Evolutionary conservation across 2,888 invertebrate genomes (phyloP).

Genomic region (Charanyca ferruginea): DNA sequence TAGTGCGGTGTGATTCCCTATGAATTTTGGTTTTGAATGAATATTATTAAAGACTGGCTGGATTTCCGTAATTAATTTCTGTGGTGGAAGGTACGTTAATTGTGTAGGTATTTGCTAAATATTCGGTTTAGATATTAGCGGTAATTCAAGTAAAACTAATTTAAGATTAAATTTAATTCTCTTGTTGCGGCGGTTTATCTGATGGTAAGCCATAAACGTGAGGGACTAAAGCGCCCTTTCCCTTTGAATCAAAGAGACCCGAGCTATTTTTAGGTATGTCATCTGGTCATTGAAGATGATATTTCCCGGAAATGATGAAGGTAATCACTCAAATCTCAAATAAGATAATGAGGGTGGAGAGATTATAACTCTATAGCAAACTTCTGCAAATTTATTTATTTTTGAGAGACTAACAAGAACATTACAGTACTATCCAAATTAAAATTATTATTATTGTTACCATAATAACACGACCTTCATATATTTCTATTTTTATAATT

Average conservation of each 20-base stretch:
- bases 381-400: constrained; percentile 15
- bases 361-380: too few species aligned
- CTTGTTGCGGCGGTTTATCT: constrained; percentile 30
- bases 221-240: constrained; percentile 36
- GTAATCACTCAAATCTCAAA: constrained; percentile 36
- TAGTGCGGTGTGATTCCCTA: constrained; percentile 56
- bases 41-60: constrained; percentile 43
- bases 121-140: constrained; percentile 16
- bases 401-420: not conserved
- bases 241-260: constrained; percentile 37
- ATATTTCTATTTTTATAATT: constrained; percentile 12
- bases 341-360: constrained; percentile 24
- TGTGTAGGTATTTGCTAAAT: constrained; percentile 9
- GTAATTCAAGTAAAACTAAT: constrained; percentile 3
- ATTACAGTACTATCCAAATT: not conserved
- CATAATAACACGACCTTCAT: not conserved
- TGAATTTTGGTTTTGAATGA: constrained; percentile 46
- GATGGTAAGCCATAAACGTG: constrained; percentile 30
- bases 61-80: constrained; percentile 49
- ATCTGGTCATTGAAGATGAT: constrained; percentile 24
- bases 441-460: not conserved
- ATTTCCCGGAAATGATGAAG: constrained; percentile 37
- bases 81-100: constrained; percentile 54
- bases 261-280: constrained; percentile 53
- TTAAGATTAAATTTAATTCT: constrained; percentile 27